Percentiles rank a stretch among this genome's conserved stretches.
Conservation (phyloP, 2,797 vertebrate species). For the Neosilurus hyrtlii region DNA sequence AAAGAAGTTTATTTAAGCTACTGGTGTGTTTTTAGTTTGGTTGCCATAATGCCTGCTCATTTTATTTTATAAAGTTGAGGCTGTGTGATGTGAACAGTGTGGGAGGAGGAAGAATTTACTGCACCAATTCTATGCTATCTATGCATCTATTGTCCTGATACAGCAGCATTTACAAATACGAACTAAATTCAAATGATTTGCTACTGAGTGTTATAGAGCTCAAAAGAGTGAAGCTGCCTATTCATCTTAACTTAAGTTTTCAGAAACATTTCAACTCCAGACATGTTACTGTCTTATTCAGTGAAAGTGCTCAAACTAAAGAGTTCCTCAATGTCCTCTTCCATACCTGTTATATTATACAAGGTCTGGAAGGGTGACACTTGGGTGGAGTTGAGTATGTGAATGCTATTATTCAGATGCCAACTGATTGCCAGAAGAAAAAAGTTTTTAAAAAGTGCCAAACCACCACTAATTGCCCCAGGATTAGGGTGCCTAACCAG, state of each 20-base stretch:
- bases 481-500: constrained; percentile 63
- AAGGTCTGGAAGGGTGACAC: constrained; percentile 45
- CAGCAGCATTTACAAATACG: background rate
- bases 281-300: constrained; percentile 19
- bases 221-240: background rate
- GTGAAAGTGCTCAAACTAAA: constrained; percentile 16
- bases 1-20: constrained; percentile 18
- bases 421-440: constrained; percentile 67
- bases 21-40: background rate
- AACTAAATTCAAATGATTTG: constrained; percentile 1
- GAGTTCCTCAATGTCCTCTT: constrained; percentile 60
- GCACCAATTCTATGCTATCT: background rate
- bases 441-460: constrained; percentile 61
- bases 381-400: constrained; percentile 59
- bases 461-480: constrained; percentile 64
- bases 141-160: background rate
- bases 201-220: background rate
- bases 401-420: constrained; percentile 67
- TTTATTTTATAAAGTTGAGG: constrained; percentile 3
- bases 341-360: constrained; percentile 64
- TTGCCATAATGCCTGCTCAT: background rate
- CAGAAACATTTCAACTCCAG: background rate
- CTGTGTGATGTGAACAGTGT: constrained; percentile 6
- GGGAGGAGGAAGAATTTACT: background rate
- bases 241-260: background rate